phyloP scores from a whole-genome alignment of 2,113 vertebrate species.

The Heterotis niloticus region DNA sequence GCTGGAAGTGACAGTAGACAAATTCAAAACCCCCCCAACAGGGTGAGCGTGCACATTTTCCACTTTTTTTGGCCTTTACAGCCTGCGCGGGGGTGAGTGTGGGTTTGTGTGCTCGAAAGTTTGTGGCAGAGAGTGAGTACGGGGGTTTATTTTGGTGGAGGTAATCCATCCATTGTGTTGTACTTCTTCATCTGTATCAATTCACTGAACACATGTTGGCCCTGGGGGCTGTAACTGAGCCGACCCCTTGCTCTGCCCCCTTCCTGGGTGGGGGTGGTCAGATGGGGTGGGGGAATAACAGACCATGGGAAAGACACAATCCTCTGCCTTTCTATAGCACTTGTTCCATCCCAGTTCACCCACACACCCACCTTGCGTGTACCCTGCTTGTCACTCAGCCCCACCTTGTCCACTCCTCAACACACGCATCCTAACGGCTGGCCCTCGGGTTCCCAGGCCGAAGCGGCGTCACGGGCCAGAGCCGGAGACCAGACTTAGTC shows the following conservation, averaged over 20 bases:
- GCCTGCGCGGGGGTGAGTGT: slow-evolving; percentile 15
- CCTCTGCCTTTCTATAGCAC: slow-evolving; percentile 57
- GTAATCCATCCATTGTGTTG: slow-evolving; percentile 72
- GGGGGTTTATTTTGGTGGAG: slow-evolving; percentile 58
- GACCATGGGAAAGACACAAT: slow-evolving; percentile 74
- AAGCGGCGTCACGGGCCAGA: slow-evolving; percentile 39
- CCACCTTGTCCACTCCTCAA: slow-evolving; percentile 23
- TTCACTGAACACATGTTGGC: slow-evolving; percentile 70
- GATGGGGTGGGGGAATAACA: slow-evolving; percentile 46
- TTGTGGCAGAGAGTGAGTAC: slow-evolving; percentile 44
- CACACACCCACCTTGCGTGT: slow-evolving; percentile 44
- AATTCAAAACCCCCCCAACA: background rate
- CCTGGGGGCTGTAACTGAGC: slow-evolving; percentile 76
- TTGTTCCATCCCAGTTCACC: slow-evolving; percentile 72
- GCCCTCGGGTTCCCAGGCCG: background rate
- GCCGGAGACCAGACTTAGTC: slow-evolving; percentile 27
- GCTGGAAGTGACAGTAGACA: background rate
- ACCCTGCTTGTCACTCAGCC: slow-evolving; percentile 73
- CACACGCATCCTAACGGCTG: too few species aligned
- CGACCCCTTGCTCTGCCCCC: slow-evolving; percentile 61
- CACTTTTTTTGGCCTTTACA: background rate
- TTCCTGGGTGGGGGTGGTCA: slow-evolving; percentile 39
- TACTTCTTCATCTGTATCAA: slow-evolving; percentile 75
- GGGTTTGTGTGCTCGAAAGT: background rate
- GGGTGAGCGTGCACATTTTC: background rate